Evolutionary conservation across 2,888 invertebrate genomes (phyloP).

Genomic region (Synergus gifuensis): DNA sequence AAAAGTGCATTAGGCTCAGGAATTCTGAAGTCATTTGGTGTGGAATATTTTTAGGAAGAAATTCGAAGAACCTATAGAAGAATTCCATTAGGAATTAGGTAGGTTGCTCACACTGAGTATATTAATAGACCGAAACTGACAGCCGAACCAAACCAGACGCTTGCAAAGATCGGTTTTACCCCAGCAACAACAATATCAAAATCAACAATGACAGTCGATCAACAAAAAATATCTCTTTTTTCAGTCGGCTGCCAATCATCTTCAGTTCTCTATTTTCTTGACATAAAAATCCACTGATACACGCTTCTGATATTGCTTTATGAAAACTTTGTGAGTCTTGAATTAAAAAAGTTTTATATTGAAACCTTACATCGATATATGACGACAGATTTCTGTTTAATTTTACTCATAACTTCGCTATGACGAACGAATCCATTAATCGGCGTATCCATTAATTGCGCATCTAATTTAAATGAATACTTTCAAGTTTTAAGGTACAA

Average conservation of each 20-base stretch:
- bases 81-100: constrained; percentile 64
- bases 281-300: background rate
- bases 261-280: background rate
- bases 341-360: too few relatives aligned
- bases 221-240: background rate
- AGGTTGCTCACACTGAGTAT: constrained; percentile 60
- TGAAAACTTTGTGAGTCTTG: background rate
- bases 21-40: constrained; percentile 35
- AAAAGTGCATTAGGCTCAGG: constrained; percentile 11
- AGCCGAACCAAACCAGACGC: constrained; percentile 72
- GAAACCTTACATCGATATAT: too few relatives aligned
- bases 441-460: background rate
- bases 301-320: background rate
- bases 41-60: constrained; percentile 60
- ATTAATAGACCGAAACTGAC: constrained; percentile 75
- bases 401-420: background rate
- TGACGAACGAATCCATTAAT: background rate
- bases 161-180: constrained; percentile 40
- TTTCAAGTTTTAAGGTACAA: background rate
- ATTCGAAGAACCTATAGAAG: constrained; percentile 58
- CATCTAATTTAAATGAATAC: background rate
- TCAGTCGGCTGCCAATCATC: background rate
- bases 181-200: background rate
- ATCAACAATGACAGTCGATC: background rate
- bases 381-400: too few relatives aligned